Base-by-base conservation (phyloP, 2,797 vertebrate genomes). In the Fringilla coelebs region DNA sequence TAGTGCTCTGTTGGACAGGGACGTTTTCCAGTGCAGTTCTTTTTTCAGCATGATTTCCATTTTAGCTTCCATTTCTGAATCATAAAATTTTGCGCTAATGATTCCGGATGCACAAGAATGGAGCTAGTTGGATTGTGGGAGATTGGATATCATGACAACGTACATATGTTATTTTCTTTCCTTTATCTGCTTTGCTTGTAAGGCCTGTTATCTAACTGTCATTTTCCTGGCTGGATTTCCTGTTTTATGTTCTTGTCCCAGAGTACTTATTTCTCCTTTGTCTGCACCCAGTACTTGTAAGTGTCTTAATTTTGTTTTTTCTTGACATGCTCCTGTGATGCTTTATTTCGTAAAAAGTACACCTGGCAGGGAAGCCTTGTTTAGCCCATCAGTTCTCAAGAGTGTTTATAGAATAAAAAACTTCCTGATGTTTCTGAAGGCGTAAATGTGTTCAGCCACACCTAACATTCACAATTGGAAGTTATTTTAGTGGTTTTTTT, bases 141-240 rank as follows among this genome's bases (percentile, higher is more conserved):
- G 31, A 60, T 5, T 73, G 31, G 28, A 48, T 89, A 60, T 21
- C 34, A 48, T 72, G 55, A 34, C 8, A 7, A 60, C 0, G 1
- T 74, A 19, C 24, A 7, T 34, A 41, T 10, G 19, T 61, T 72
- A 66, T 78, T 90, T 93, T 74, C 60, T 76, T 91, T 71, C 43
- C 45, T 84, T 84, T 71, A 57, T 78, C 14, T 86, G 21, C 24
- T 60, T 15, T 74, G 57, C 19, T 94, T 82, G 14, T 76, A 71
- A 76, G 46, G 40, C 28, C 34, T 71, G 20, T 72, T 93, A 67
- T 67, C 14, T 46, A 77, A 57, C 41, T 80, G 61, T 82, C 55
- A 76, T 96, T 86, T 94, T 89, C 68, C 81, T 92, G 83, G 52
- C 49, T 92, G 89, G 67, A 46, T 88, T 93, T 94, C 71, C 63